A percentile compares a stretch with the other conserved stretches of the same genome.
Evolutionary conservation across 2,888 invertebrate genomes (phyloP).

Genomic region (Sphinx pinastri): DNA sequence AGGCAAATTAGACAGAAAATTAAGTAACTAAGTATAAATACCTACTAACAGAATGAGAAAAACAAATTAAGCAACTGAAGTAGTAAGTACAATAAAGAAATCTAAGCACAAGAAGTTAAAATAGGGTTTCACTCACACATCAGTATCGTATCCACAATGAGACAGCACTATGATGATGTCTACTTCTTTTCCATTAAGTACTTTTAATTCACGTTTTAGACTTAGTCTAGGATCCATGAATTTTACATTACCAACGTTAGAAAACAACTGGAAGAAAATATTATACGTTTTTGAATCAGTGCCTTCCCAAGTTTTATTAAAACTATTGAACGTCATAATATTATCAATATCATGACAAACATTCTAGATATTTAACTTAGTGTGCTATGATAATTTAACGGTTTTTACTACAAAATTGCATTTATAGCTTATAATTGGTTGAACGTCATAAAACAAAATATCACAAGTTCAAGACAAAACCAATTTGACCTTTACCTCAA

Average conservation of each 20-base stretch:
- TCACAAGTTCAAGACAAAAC: too few species aligned
- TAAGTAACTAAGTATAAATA: too few species aligned
- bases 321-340: too few species aligned
- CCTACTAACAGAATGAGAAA: too few species aligned
- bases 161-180: slow-evolving; percentile 92
- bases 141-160: slow-evolving; percentile 90
- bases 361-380: too few species aligned
- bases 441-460: too few species aligned
- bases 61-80: too few species aligned
- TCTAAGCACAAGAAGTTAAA: neutral
- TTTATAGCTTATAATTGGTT: neutral
- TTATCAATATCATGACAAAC: too few species aligned
- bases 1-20: too few species aligned
- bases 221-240: slow-evolving; percentile 87
- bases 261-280: slow-evolving; percentile 80
- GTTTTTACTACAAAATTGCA: neutral
- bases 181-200: slow-evolving; percentile 85
- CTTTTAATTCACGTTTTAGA: slow-evolving; percentile 85
- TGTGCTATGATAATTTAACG: too few species aligned
- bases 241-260: slow-evolving; percentile 86
- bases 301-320: too few species aligned
- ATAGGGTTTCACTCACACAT: slow-evolving; percentile 69
- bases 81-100: neutral
- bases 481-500: too few species aligned
- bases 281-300: neutral